These are phyloP conservation scores for Lasioglossum lativentre DNA, from an alignment of 2,888 invertebrate genomes.

Conservation along the genomic window DNA sequence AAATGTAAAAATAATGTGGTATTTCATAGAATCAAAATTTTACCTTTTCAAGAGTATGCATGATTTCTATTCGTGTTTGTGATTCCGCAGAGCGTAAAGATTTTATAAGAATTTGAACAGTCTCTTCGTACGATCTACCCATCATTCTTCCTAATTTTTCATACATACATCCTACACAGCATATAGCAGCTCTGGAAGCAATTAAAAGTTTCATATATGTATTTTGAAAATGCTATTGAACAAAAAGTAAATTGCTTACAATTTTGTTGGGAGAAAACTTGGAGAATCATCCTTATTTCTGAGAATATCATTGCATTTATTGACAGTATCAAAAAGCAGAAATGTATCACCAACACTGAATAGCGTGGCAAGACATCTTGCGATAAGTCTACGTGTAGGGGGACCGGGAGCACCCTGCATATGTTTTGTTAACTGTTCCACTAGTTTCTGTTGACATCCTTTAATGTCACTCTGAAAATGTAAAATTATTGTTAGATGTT, in stretches of 20 bases:
- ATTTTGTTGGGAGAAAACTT: slow-evolving; percentile 95
- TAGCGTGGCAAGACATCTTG: slow-evolving; percentile 95
- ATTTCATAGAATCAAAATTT: slow-evolving; percentile 30
- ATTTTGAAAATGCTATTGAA: neutral
- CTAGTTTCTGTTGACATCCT: slow-evolving; percentile 97
- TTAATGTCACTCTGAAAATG: slow-evolving; percentile 96
- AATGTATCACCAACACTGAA: slow-evolving; percentile 99
- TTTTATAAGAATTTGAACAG: slow-evolving; percentile 95
- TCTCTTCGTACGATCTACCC: slow-evolving; percentile 99
- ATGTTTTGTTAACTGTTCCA: slow-evolving; percentile 95
- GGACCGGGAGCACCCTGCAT: slow-evolving; percentile 97
- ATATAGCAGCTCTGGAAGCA: slow-evolving; percentile 94
- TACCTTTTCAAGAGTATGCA: slow-evolving; percentile 98
- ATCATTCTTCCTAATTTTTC: slow-evolving; percentile 99
- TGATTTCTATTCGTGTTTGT: slow-evolving; percentile 97
- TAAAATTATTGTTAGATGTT: neutral
- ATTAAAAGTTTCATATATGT: neutral
- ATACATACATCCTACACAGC: slow-evolving; percentile 98
- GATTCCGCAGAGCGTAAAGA: slow-evolving; percentile 97
- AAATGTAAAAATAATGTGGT: slow-evolving; percentile 9
- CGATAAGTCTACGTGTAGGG: slow-evolving; percentile 95
- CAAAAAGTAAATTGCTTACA: slow-evolving; percentile 87
- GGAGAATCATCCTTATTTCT: slow-evolving; percentile 99
- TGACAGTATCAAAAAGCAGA: slow-evolving; percentile 97
- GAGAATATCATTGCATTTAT: slow-evolving; percentile 98